phyloP scores from a whole-genome alignment of 2,113 vertebrate species.

The Trogon surrucura region DNA sequence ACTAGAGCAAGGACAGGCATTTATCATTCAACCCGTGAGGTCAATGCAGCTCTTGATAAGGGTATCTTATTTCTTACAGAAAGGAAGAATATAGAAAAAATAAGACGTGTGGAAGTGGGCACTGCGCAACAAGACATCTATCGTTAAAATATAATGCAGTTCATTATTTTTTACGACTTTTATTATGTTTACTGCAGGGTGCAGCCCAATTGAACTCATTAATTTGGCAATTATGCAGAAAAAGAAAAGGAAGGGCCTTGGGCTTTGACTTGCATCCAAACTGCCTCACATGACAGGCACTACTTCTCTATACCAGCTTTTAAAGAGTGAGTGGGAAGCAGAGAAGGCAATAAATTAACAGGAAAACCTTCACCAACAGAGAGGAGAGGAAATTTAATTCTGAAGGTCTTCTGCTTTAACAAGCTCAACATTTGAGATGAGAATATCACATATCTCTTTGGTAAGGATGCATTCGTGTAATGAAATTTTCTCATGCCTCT shows the following conservation, averaged over 20 bases:
- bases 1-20: constrained; percentile 7
- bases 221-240: constrained; percentile 71
- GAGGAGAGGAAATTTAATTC: not conserved
- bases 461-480: not conserved
- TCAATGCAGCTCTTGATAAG: not conserved
- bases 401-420: not conserved
- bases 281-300: constrained; percentile 45
- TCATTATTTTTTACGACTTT: constrained; percentile 74
- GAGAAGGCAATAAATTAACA: constrained; percentile 25
- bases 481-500: not conserved
- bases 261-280: constrained; percentile 70
- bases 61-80: constrained; percentile 19
- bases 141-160: constrained; percentile 48
- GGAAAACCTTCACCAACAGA: not conserved
- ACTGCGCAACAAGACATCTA: constrained; percentile 43
- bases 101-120: constrained; percentile 11
- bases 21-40: not conserved
- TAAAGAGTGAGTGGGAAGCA: constrained; percentile 27
- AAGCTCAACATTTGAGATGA: not conserved
- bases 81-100: constrained; percentile 18
- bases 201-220: constrained; percentile 67
- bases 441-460: not conserved
- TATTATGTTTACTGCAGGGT: constrained; percentile 70
- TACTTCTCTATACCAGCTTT: constrained; percentile 28
- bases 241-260: constrained; percentile 49